These are phyloP conservation scores for Lepidothrix coronata DNA, from an alignment of 2,113 vertebrate species.

Conservation along the genomic window DNA sequence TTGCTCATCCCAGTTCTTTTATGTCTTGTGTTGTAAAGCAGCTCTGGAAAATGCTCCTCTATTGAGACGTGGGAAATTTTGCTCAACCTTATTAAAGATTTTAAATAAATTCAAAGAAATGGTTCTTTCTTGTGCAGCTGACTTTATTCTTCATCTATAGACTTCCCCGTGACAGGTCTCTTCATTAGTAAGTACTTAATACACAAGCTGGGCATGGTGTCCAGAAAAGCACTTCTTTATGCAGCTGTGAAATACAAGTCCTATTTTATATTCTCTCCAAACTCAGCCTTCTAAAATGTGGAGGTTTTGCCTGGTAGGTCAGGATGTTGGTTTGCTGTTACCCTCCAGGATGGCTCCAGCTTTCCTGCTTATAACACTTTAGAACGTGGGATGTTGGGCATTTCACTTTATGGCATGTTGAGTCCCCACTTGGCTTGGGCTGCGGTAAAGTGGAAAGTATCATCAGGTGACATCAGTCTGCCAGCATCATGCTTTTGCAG, in stretches of 20 bases:
- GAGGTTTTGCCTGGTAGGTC: neutral
- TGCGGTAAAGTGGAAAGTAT: neutral
- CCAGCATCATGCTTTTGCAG: neutral
- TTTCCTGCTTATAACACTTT: neutral
- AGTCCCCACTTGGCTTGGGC: neutral
- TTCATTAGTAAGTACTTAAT: neutral
- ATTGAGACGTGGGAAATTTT: neutral
- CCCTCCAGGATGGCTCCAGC: neutral
- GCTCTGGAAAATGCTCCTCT: neutral
- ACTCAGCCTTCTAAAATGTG: neutral
- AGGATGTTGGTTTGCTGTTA: neutral
- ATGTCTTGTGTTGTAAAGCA: neutral
- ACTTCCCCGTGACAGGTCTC: neutral
- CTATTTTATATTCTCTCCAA: neutral
- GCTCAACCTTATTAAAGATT: neutral
- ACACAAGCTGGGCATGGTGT: neutral
- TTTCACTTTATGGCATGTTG: neutral
- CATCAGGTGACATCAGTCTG: neutral
- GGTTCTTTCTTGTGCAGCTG: neutral
- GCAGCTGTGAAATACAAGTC: neutral
- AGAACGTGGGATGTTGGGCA: fast-evolving
- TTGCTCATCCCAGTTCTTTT: neutral
- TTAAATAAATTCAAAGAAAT: conserved; percentile 12
- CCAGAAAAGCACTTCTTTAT: neutral
- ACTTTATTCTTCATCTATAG: neutral